A percentile compares a stretch with the other conserved stretches of the same genome.
Evolutionary conservation across 1,140 invertebrate genomes (phyloP).

Genomic region (Leguminivora glycinivorella): DNA sequence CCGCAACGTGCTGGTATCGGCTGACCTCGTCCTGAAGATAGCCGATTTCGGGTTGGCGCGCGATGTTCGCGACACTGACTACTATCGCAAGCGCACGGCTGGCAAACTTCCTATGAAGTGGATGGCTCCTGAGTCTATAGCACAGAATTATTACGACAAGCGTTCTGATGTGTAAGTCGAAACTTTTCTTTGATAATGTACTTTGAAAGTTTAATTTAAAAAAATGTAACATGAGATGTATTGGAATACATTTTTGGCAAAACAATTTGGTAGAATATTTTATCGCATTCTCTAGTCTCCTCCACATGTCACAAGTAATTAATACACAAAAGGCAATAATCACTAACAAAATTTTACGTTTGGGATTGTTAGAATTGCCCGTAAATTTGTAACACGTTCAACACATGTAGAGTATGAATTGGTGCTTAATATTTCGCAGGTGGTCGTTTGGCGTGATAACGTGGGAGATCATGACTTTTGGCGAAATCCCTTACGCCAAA

Average conservation of each 20-base stretch:
- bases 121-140: slow-evolving; percentile 99
- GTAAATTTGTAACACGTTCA: neutral
- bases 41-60: slow-evolving; percentile 99
- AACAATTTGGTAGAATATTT: no score
- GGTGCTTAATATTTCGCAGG: slow-evolving; percentile 60
- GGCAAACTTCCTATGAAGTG: slow-evolving; percentile 97
- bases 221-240: neutral
- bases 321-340: no score
- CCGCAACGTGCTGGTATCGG: slow-evolving; percentile 96
- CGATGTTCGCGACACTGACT: slow-evolving; percentile 96
- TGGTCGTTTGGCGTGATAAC: slow-evolving; percentile 96
- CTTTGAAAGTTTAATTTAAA: neutral
- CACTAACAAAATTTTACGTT: no score
- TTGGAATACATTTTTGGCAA: neutral
- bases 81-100: slow-evolving; percentile 98
- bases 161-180: slow-evolving; percentile 95
- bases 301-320: no score
- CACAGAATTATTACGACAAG: slow-evolving; percentile 95
- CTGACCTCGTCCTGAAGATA: slow-evolving; percentile 96
- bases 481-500: slow-evolving; percentile 93
- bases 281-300: no score
- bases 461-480: slow-evolving; percentile 98
- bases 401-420: no score
- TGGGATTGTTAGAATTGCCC: no score
- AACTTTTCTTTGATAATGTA: neutral